Percentiles rank a stretch among this genome's conserved stretches.
These are phyloP conservation scores for Carassius gibelio DNA, from an alignment of 2,113 vertebrate species.

Conservation along the genomic window DNA sequence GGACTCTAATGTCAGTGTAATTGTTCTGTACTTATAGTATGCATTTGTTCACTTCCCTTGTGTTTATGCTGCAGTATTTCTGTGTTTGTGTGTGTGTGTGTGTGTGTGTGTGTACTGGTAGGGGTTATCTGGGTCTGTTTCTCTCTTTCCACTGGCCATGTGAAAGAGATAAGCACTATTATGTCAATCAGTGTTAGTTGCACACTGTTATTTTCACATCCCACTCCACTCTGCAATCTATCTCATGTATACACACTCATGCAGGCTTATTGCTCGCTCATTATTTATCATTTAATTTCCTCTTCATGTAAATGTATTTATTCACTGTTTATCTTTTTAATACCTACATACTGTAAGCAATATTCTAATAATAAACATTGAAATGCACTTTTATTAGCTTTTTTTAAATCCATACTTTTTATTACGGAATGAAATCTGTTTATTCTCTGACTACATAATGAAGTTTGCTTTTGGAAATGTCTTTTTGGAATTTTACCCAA, in stretches of 20 bases:
- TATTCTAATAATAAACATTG: background rate
- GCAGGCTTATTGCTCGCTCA: background rate
- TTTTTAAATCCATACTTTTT: background rate
- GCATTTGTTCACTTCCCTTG: background rate
- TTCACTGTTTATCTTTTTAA: no score
- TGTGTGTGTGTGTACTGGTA: background rate
- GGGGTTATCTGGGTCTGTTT: conserved; percentile 28
- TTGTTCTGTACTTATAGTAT: background rate
- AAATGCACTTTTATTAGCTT: background rate
- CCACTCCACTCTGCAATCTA: background rate
- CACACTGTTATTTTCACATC: conserved; percentile 9
- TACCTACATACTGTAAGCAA: background rate
- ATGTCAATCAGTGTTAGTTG: conserved; percentile 41
- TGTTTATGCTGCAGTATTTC: conserved; percentile 12
- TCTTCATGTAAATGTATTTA: conserved; percentile 5
- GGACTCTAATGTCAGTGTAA: background rate
- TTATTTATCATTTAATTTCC: conserved; percentile 2
- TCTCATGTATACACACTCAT: conserved; percentile 3
- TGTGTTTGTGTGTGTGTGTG: background rate
- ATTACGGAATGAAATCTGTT: background rate
- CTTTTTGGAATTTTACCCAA: background rate
- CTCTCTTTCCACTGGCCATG: conserved; percentile 41
- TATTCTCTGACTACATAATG: background rate
- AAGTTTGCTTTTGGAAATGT: background rate
- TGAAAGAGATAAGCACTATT: conserved; percentile 27